A percentile compares a stretch with the other conserved stretches of the same genome.
phyloP scores from a whole-genome alignment of 2,797 vertebrate species.

The Acridotheres tristis region DNA sequence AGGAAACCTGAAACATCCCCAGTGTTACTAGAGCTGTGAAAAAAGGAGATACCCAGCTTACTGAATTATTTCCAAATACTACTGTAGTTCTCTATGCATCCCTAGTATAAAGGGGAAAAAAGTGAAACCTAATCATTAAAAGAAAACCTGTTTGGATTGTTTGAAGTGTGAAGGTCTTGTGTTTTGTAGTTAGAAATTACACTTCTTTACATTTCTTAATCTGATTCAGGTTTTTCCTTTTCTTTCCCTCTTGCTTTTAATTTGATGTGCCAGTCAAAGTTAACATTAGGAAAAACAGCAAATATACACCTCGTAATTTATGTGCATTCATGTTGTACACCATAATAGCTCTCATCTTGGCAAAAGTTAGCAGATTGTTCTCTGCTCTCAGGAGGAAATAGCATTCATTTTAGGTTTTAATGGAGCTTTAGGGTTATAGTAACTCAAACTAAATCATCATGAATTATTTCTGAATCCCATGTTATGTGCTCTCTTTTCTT shows the following conservation, averaged over 20 bases:
- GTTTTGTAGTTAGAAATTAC: conserved; percentile 20
- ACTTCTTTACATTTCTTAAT: conserved; percentile 23
- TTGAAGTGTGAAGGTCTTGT: conserved; percentile 50
- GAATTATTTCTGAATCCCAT: conserved; percentile 58
- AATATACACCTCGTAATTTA: conserved; percentile 16
- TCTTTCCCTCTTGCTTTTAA: conserved; percentile 10
- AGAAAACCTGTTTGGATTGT: conserved; percentile 47
- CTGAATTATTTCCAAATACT: conserved; percentile 42
- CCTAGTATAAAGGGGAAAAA: conserved; percentile 4
- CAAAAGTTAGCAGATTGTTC: conserved; percentile 37
- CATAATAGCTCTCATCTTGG: conserved; percentile 34
- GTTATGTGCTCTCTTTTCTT: conserved; percentile 12
- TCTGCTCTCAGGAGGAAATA: conserved; percentile 43
- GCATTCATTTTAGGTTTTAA: conserved; percentile 33
- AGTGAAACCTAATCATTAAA: conserved; percentile 52
- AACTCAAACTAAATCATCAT: conserved; percentile 47
- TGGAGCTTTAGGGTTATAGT: conserved; percentile 55
- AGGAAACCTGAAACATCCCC: conserved; percentile 30
- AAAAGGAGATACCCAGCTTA: conserved; percentile 14
- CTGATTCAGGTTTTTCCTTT: neutral
- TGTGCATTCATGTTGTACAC: neutral
- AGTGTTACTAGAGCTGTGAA: conserved; percentile 7
- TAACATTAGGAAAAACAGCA: conserved; percentile 48
- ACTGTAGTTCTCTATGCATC: neutral
- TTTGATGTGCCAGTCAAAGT: conserved; percentile 36